These are phyloP conservation scores for Syngnathus floridae DNA, from an alignment of 2,113 vertebrate species.

Conservation along the genomic window DNA sequence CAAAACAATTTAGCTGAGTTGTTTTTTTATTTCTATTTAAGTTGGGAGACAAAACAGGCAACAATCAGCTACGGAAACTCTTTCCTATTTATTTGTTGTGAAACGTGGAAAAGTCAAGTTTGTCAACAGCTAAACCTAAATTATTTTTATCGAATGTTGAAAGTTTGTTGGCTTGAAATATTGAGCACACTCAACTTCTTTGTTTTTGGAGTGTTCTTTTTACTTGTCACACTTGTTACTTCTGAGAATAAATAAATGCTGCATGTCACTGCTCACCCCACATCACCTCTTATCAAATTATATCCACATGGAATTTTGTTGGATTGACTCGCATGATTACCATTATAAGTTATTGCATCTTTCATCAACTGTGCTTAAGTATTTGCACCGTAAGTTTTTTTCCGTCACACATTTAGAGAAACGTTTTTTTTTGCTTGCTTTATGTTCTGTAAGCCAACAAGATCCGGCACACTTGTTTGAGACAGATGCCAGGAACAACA, in stretches of 20 bases:
- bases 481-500: slow-evolving; percentile 57
- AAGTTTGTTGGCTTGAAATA: no score
- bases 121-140: no score
- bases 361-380: background rate
- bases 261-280: background rate
- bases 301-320: background rate
- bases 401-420: background rate
- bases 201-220: no score
- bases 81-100: no score
- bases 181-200: no score
- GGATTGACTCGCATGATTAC: background rate
- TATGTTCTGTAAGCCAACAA: slow-evolving; percentile 27
- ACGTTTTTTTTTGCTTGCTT: background rate
- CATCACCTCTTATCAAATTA: background rate
- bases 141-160: no score
- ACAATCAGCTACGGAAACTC: no score
- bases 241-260: background rate
- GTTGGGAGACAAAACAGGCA: no score
- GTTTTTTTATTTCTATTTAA: no score
- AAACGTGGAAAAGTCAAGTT: no score
- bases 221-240: background rate
- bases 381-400: background rate
- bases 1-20: no score
- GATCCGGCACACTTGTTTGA: slow-evolving; percentile 56
- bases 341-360: background rate